phyloP scores from a whole-genome alignment of 2,888 invertebrate genomes.

The Drosophila barbarae region DNA sequence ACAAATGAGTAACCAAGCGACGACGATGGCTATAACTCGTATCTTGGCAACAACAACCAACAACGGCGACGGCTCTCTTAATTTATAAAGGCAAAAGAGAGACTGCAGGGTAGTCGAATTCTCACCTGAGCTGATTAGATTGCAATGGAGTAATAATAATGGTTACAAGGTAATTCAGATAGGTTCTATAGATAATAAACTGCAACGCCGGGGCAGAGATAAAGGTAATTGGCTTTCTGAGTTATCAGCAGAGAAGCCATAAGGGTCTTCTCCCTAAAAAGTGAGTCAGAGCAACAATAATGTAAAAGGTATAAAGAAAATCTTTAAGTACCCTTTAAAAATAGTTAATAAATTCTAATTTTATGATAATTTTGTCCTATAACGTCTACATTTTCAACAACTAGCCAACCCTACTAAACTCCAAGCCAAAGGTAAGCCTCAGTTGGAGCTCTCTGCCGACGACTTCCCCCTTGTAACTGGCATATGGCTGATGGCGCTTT shows the following conservation, averaged over 20 bases:
- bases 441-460: slow-evolving; percentile 12
- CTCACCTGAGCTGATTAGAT: slow-evolving; percentile 20
- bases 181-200: slow-evolving; percentile 7
- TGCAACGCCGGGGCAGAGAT: slow-evolving; percentile 17
- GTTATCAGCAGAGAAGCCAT: slow-evolving; percentile 1
- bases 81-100: slow-evolving; percentile 5
- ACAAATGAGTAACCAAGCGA: slow-evolving; percentile 74
- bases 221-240: neutral
- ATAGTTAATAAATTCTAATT: no score
- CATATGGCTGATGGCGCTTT: slow-evolving; percentile 15
- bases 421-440: slow-evolving; percentile 14
- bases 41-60: slow-evolving; percentile 64
- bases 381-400: no score
- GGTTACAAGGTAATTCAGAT: slow-evolving; percentile 44
- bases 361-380: no score
- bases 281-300: neutral
- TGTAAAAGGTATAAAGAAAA: no score
- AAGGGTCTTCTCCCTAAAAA: neutral
- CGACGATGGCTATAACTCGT: slow-evolving; percentile 52
- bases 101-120: slow-evolving; percentile 23
- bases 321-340: neutral
- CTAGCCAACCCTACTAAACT: slow-evolving; percentile 17
- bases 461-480: slow-evolving; percentile 21
- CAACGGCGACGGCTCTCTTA: slow-evolving; percentile 21
- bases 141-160: slow-evolving; percentile 21